Evolutionary conservation across 2,888 invertebrate species (phyloP), one percentile per base, ranked within the genome.

Genomic region (Tipula confusa): DNA sequence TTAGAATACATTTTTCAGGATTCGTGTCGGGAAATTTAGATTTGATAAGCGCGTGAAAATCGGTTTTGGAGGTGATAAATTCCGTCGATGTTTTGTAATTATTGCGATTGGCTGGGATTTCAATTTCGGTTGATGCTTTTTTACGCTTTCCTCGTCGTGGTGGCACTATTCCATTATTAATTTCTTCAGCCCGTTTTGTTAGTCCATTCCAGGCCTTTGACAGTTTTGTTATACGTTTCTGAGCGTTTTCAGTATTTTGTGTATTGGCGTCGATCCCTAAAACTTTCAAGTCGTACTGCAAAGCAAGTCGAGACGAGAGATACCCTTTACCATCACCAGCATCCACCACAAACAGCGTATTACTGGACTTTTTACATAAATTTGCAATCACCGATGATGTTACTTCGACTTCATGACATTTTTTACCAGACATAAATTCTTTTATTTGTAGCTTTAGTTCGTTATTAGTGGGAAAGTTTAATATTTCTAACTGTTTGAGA

Each of bases 301-400:
- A 90, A 0, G 94, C 92, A 82, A 98, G 88, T 11, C 94, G 92
- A 0, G 94, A 93, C 79, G 95, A 94, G 43, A 97, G 90, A 88
- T 97, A 96, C 0, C 97, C 98, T 87, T 96, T 95, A 0, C 98
- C 98, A 87, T 97, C 97, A 0, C 98, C 98, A 79, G 96, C 93
- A 88, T 98, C 98, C 15, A 97, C 91, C 64, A 95, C 90, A 88
- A 92, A 91, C 4, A 86, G 1, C 9, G 18, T 18, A 6, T 83
- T 29, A 0, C 79, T 15, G 81, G 80, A 36, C 18, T 84, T 88
- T 86, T 1, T 89, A 87, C 87, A 88, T 84, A 95, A 87, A 1
- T 91, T 90, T 1, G 92, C 91, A 0, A 93, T 91, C 0, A 94
- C 88, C 0, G 89, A 89, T 0, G 94, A 93, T 89, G 94, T 92